Base-by-base conservation (phyloP, 2,888 invertebrate species). In the Drosophila quasianomalipes region DNA sequence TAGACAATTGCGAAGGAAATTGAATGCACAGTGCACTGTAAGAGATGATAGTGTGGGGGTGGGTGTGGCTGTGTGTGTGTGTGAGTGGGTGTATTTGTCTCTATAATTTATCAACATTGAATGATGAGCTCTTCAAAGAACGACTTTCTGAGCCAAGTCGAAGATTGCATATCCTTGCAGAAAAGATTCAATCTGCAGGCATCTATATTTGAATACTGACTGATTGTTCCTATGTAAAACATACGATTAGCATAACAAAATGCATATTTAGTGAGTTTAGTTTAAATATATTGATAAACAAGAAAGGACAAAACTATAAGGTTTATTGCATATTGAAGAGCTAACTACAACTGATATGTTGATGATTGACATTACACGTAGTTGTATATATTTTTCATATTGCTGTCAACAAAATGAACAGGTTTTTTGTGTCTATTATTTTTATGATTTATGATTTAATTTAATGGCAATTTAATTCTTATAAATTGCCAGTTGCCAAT, bases 21-120 rank as follows among this genome's bases (percentile, higher is more conserved):
- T 82, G 66, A 82, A 79, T 63, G 64, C 52, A 30, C 14, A 49
- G 44, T 74, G 41, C 53, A 41, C 35, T 3, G 3, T 7, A 57
- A 4, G 16, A 26, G 12, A 44, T 61, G 37, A 26, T 33, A 33
- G 39, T 4, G 22, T 19, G 39, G 9, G 16, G 54, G 26, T 37
- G 28, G 2, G 52, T 28, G 22, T 41, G 57, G 12, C n/a, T 16
- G 31, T 22, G 10, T 31, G 57, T 16, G n/a, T n/a, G 37, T 26
- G 10, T 65, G n/a, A 30, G 31, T 49, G 31, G 39, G 41, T 55
- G 53, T 66, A 54, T 22, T 28, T 31, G 22, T 54, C 31, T 30
- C 39, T 47, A 65, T 74, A 76, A 80, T 83, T 76, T 76, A 81
- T 81, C 71, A 80, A 83, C 61, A 59, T 74, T 59, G 69, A 69